Percentiles rank a stretch among this genome's conserved stretches.
Conservation (phyloP, 1,140 invertebrate genomes). For the Drosophila sp. region DNA sequence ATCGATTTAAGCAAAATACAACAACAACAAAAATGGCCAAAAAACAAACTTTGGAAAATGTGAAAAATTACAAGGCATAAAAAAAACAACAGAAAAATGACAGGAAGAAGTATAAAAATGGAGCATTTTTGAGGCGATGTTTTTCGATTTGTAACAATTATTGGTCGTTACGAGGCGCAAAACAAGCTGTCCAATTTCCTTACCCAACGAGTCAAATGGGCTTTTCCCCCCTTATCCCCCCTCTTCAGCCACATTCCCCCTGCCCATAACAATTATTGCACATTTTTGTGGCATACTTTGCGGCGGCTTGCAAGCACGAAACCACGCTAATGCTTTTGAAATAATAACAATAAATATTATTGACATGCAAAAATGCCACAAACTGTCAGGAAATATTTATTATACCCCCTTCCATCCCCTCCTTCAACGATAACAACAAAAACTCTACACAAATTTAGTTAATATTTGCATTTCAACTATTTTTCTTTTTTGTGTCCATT, state of each 20-base stretch:
- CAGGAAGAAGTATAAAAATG: conserved; percentile 27
- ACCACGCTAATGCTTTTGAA: conserved; percentile 42
- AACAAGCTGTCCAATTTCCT: conserved; percentile 38
- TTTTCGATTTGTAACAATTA: conserved; percentile 67
- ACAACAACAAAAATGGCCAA: conserved; percentile 4
- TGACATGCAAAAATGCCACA: conserved; percentile 57
- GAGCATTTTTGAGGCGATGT: conserved; percentile 38
- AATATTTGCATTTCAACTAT: conserved; percentile 25
- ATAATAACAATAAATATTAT: conserved; percentile 64
- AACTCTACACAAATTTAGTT: conserved; percentile 19
- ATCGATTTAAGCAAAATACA: conserved; percentile 51
- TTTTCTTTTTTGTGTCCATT: conserved; percentile 1
- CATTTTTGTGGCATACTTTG: conserved; percentile 43
- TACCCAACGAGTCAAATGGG: not conserved
- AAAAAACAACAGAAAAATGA: conserved; percentile 37
- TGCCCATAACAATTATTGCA: conserved; percentile 43
- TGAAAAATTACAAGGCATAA: conserved; percentile 57
- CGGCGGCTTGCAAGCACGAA: conserved; percentile 34
- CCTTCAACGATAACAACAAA: not conserved
- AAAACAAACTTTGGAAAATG: conserved; percentile 43
- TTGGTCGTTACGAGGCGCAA: conserved; percentile 50
- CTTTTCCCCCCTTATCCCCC: not conserved
- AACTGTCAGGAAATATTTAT: conserved; percentile 54
- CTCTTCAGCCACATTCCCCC: not conserved
- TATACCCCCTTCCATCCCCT: conserved; percentile 26